Conservation (phyloP, 1,140 invertebrate genomes). For the Pseudomyrmex pallidus region DNA sequence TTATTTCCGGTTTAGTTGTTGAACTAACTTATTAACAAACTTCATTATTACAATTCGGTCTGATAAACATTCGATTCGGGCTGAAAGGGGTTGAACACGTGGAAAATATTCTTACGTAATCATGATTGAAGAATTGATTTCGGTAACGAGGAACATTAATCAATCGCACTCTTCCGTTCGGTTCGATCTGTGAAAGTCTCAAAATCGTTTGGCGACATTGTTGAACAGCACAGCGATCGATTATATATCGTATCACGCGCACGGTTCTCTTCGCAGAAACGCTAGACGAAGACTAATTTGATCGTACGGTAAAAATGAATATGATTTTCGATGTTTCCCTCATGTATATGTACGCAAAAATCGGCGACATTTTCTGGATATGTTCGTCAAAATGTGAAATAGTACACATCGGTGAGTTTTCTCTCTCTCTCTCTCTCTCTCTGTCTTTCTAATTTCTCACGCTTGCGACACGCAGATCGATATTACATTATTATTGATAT, state of each 20-base stretch:
- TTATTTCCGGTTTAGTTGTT: constrained; percentile 5
- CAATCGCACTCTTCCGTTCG: constrained; percentile 49
- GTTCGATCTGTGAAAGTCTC: constrained; percentile 47
- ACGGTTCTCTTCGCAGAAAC: constrained; percentile 17
- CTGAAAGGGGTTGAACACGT: constrained; percentile 46
- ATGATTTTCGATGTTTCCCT: constrained; percentile 24
- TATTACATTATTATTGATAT: constrained; percentile 6
- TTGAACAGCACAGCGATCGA: constrained; percentile 25
- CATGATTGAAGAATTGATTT: constrained; percentile 25
- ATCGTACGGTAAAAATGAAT: constrained; percentile 32
- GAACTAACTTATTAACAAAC: not conserved
- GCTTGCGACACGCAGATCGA: constrained; percentile 1
- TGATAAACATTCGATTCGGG: not conserved
- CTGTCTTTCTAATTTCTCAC: constrained; percentile 11
- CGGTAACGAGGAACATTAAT: constrained; percentile 40
- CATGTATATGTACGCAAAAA: constrained; percentile 10
- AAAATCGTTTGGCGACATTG: constrained; percentile 34
- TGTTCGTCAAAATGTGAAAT: constrained; percentile 38
- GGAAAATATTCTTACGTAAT: constrained; percentile 26
- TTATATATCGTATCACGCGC: constrained; percentile 15
- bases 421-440: no score
- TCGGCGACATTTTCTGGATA: constrained; percentile 33
- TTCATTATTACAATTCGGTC: not conserved
- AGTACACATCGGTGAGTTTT: constrained; percentile 6
- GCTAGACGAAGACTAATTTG: constrained; percentile 8